Conservation (phyloP, 2,888 invertebrate genomes). For the Ophion ellenae region DNA sequence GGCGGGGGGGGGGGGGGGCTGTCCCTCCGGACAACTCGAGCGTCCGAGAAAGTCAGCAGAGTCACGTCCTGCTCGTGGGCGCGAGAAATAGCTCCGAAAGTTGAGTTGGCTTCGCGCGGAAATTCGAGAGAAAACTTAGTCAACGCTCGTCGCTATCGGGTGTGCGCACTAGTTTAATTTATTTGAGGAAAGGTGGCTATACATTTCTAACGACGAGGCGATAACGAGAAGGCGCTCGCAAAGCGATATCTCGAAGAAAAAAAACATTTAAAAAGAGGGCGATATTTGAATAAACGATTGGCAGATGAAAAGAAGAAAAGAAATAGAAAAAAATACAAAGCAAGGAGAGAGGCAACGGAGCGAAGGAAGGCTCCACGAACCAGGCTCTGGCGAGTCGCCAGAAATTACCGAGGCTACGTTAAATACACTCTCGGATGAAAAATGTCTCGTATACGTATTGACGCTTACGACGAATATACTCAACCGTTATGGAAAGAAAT, state of each 20-base stretch:
- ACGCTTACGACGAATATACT: too few species aligned
- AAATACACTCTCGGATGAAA: constrained; percentile 41
- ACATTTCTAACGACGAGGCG: too few species aligned
- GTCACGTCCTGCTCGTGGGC: neutral
- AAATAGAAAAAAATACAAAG: constrained; percentile 11
- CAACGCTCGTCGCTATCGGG: neutral
- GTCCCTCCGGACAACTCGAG: neutral
- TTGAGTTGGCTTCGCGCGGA: neutral
- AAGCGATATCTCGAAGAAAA: too few species aligned
- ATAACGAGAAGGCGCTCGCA: too few species aligned
- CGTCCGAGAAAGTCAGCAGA: constrained; percentile 22
- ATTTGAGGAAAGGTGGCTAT: neutral
- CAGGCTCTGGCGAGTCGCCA: constrained; percentile 46
- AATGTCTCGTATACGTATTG: neutral
- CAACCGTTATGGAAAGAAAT: too few species aligned
- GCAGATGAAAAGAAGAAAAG: too few species aligned
- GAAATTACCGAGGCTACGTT: constrained; percentile 47
- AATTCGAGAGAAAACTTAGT: too few species aligned
- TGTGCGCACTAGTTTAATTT: neutral
- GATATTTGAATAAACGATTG: neutral
- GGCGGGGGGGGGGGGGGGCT: neutral
- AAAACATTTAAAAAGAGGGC: neutral
- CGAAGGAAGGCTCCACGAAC: constrained; percentile 14
- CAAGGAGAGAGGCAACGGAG: neutral
- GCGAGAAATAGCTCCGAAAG: constrained; percentile 30